Conservation (phyloP, 2,113 vertebrate genomes). For the Albula glossodonta region DNA sequence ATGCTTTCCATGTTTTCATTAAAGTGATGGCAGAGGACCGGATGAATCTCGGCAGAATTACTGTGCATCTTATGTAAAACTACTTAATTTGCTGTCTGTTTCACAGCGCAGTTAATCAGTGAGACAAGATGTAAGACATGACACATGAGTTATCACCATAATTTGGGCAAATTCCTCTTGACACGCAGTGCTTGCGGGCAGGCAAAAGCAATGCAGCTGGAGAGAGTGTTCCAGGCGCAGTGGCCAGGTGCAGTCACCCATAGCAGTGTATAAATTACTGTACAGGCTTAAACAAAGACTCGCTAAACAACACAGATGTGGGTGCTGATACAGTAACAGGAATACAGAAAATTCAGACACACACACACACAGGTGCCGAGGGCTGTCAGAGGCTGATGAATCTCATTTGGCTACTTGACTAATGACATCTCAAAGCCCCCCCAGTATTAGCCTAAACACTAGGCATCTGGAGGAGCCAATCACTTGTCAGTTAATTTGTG, state of each 20-base stretch:
- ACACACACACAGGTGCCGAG: constrained; percentile 43
- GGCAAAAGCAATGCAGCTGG: neutral
- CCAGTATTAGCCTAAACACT: constrained; percentile 41
- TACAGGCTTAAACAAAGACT: neutral
- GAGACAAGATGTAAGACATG: neutral
- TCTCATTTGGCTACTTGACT: constrained; percentile 60
- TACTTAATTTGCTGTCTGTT: constrained; percentile 4
- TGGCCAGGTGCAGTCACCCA: neutral
- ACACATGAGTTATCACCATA: constrained; percentile 16
- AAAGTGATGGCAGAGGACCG: neutral
- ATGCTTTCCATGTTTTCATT: constrained; percentile 1
- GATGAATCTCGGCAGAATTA: constrained; percentile 7
- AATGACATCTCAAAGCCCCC: constrained; percentile 57
- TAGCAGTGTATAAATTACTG: neutral
- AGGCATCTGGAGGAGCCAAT: constrained; percentile 46
- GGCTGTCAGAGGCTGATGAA: constrained; percentile 53
- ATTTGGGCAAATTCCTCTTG: constrained; percentile 7
- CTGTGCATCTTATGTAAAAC: neutral
- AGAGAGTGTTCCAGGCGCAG: neutral
- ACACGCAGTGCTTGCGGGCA: constrained; percentile 11
- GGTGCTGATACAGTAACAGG: neutral
- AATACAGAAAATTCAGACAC: constrained; percentile 7
- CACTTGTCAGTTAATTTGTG: constrained; percentile 48
- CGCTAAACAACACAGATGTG: neutral
- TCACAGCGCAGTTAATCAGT: constrained; percentile 24